phyloP scores from a whole-genome alignment of 2,797 vertebrate species.

The Xenopus petersii region DNA sequence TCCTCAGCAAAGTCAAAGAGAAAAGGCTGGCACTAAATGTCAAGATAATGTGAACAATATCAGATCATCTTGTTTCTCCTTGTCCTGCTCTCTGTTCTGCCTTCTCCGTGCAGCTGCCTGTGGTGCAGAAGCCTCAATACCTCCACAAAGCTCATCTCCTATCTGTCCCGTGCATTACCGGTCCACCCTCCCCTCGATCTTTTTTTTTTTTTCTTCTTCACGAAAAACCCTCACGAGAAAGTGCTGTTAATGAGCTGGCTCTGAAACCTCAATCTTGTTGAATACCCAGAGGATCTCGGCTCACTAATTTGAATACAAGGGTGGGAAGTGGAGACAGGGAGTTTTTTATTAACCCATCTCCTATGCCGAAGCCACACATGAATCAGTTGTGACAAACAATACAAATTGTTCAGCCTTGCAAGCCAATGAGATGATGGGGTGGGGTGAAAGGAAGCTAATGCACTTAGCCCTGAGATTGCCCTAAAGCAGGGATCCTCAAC shows the following conservation, averaged over 20 bases:
- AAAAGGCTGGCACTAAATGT: neutral
- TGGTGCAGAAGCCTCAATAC: conserved; percentile 21
- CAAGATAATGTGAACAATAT: conserved; percentile 41
- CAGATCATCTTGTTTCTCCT: neutral
- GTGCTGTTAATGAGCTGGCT: conserved; percentile 44
- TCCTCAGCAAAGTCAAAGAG: neutral
- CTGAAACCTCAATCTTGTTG: conserved; percentile 39
- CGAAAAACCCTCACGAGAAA: conserved; percentile 22
- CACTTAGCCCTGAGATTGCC: too few relatives aligned
- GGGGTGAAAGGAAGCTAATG: too few relatives aligned
- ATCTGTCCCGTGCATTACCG: too few relatives aligned
- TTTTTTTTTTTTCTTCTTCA: too few relatives aligned
- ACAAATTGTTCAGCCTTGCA: too few relatives aligned
- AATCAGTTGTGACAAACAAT: neutral
- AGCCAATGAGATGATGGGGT: too few relatives aligned
- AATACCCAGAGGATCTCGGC: conserved; percentile 40
- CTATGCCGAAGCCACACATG: neutral
- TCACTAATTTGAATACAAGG: conserved; percentile 25
- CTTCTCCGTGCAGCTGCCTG: conserved; percentile 20
- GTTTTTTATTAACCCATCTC: conserved; percentile 32
- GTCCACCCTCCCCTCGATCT: conserved; percentile 30
- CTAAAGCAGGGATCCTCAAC: too few relatives aligned
- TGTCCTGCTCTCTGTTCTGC: neutral
- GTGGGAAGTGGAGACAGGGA: conserved; percentile 25
- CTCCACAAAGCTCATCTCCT: neutral